These are phyloP conservation scores for Microtus richardsoni DNA, from an alignment of 2,113 vertebrate species.

Conservation along the genomic window DNA sequence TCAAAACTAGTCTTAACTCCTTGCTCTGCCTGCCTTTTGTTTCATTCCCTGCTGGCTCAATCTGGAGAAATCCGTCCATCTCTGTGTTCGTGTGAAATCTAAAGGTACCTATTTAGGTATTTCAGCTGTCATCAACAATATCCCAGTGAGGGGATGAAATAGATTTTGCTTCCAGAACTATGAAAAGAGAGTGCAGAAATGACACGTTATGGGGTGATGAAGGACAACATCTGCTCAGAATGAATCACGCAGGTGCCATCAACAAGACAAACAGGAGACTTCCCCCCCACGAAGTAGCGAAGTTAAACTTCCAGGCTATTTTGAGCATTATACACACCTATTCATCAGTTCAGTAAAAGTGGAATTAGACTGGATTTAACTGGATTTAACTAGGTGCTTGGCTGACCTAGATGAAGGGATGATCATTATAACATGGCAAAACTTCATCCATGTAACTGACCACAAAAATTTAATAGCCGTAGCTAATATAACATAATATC, in stretches of 20 bases:
- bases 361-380: constrained; percentile 42
- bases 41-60: constrained; percentile 68
- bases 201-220: constrained; percentile 69
- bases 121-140: constrained; percentile 76
- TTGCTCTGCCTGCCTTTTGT: constrained; percentile 73
- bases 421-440: constrained; percentile 48
- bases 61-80: constrained; percentile 62
- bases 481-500: not conserved
- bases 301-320: constrained; percentile 66
- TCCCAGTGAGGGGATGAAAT: constrained; percentile 66
- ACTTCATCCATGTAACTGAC: not conserved
- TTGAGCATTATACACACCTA: constrained; percentile 14
- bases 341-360: constrained; percentile 58
- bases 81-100: constrained; percentile 68
- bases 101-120: constrained; percentile 75
- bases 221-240: constrained; percentile 73
- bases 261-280: constrained; percentile 74
- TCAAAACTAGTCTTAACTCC: constrained; percentile 57
- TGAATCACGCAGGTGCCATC: constrained; percentile 75
- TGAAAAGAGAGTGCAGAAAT: constrained; percentile 76
- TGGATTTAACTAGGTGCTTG: constrained; percentile 45
- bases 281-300: constrained; percentile 55
- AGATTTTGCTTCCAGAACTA: constrained; percentile 74
- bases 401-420: constrained; percentile 50
- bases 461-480: constrained; percentile 40